These are phyloP conservation scores for Stegophylla sp. DNA, from an alignment of 2,888 invertebrate species.

Conservation along the genomic window DNA sequence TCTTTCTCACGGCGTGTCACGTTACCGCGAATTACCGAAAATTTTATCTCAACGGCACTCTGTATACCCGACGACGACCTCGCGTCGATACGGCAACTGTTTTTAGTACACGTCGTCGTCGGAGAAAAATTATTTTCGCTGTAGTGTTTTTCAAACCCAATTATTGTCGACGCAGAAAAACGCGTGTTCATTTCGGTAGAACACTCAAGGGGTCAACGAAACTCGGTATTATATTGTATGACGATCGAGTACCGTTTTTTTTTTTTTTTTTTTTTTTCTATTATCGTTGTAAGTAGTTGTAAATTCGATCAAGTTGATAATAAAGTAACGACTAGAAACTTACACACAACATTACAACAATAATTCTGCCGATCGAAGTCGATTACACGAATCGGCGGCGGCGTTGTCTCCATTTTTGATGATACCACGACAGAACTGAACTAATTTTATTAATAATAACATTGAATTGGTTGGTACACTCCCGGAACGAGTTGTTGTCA, in stretches of 20 bases:
- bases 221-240: slow-evolving; percentile 1
- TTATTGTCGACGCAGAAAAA: slow-evolving; percentile 36
- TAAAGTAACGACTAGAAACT: slow-evolving; percentile 28
- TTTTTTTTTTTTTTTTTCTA: background rate
- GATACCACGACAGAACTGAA: background rate
- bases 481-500: background rate
- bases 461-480: background rate
- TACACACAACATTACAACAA: background rate
- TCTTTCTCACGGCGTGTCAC: slow-evolving; percentile 27
- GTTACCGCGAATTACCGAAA: slow-evolving; percentile 28
- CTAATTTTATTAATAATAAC: background rate
- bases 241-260: slow-evolving; percentile 51
- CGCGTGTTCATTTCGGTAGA: slow-evolving; percentile 45
- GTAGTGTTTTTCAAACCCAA: slow-evolving; percentile 33
- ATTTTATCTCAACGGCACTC: slow-evolving; percentile 29
- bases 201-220: slow-evolving; percentile 51
- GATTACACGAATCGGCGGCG: slow-evolving; percentile 10
- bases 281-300: background rate
- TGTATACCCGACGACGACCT: background rate
- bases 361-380: slow-evolving; percentile 16
- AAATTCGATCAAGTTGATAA: slow-evolving; percentile 20
- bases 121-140: slow-evolving; percentile 22
- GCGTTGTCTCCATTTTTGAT: background rate
- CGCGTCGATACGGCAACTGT: background rate
- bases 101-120: background rate